Base-by-base conservation (phyloP, 2,113 vertebrate genomes). In the Platichthys stellatus region DNA sequence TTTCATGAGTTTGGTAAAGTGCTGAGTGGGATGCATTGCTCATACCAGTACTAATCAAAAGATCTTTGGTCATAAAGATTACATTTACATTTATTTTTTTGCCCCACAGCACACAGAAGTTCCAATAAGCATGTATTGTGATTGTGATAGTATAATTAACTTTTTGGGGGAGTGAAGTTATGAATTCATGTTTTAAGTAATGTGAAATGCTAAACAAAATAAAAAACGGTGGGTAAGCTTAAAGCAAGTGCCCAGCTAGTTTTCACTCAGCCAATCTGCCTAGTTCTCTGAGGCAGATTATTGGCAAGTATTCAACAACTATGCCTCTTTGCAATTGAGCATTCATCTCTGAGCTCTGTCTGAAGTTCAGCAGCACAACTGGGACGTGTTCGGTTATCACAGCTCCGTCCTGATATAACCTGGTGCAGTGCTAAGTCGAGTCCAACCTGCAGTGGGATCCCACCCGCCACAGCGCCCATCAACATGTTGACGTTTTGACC, bases 231-330 rank as follows among this genome's bases (percentile, higher is more conserved):
- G 28, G 40, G 2, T 53, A 43, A 31, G 62, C 40, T 66, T 68
- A 12, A 75, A 73, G 72, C 56, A 79, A 72, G 40, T 69, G 73
- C 23, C 58, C 76, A 49, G 40, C 31, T 51, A 60, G 31, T 69
- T 79, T 65, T 45, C 62, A 72, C 20, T n/a, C n/a, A n/a, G n/a
- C n/a, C n/a, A n/a, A n/a, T n/a, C n/a, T n/a, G n/a, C n/a, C n/a
- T n/a, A n/a, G n/a, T 62, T 82, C 79, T 69, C 56, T 2, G 53
- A 26, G 65, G 76, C 45, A 65, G 72, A 81, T 90, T 90, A 83
- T 85, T 79, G 69, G 62, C 69, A 66, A 77, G 66, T 72, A 62
- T 72, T 83, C 73, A 72, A 82, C 74, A 82, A 74, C 66, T 43
- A 51, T 2, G 68, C 60, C 64, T 80, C 78, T 76, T 88, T 81